These are phyloP conservation scores for Cephus sareptanus DNA, from an alignment of 2,888 invertebrate species.

Conservation along the genomic window DNA sequence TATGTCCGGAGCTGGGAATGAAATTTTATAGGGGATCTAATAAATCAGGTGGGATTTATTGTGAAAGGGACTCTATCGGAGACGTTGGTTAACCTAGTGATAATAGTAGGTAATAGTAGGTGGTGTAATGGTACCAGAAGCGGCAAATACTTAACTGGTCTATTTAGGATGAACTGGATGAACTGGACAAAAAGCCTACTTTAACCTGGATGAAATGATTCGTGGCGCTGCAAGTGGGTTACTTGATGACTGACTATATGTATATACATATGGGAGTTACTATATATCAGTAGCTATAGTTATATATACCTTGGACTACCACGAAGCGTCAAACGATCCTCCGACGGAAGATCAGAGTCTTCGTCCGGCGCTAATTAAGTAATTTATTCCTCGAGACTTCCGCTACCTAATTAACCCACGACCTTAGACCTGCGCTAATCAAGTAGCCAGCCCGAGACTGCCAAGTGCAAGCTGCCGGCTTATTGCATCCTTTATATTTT, in stretches of 20 bases:
- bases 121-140: neutral
- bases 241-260: neutral
- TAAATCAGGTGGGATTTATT: constrained; percentile 6
- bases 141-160: neutral
- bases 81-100: neutral
- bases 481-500: neutral
- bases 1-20: neutral
- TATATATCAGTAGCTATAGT: too few species aligned
- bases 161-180: neutral
- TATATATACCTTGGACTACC: neutral
- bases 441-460: neutral
- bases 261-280: neutral
- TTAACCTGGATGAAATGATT: neutral
- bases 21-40: neutral
- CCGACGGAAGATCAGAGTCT: neutral
- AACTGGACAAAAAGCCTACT: neutral
- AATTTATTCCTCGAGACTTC: neutral
- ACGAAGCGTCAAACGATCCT: neutral
- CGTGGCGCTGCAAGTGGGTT: neutral
- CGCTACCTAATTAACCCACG: neutral
- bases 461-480: neutral
- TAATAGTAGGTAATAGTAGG: neutral
- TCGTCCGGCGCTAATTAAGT: constrained; percentile 1
- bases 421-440: neutral
- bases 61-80: neutral